Percentiles rank a stretch among this genome's conserved stretches.
phyloP scores from a whole-genome alignment of 2,113 vertebrate genomes.

The Junco hyemalis region DNA sequence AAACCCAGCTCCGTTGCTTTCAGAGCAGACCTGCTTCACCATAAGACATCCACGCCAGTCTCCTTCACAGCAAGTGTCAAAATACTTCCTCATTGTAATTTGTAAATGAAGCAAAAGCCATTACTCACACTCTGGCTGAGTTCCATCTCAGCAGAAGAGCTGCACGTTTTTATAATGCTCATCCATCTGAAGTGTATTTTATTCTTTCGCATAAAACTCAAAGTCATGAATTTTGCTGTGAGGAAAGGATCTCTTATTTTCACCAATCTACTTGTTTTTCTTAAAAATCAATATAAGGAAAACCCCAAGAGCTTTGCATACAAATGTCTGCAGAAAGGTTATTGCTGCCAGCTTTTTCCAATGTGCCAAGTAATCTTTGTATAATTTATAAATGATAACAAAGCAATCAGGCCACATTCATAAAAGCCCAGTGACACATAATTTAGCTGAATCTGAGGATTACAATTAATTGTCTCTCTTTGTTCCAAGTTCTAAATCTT shows the following conservation, averaged over 20 bases:
- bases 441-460: constrained; percentile 79
- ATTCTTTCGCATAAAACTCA: background rate
- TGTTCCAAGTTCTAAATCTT: constrained; percentile 88
- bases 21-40: background rate
- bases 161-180: background rate
- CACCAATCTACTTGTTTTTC: constrained; percentile 28
- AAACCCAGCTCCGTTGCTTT: background rate
- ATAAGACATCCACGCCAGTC: background rate
- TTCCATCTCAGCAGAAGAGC: background rate
- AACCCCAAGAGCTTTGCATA: constrained; percentile 41
- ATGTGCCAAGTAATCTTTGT: constrained; percentile 71
- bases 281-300: constrained; percentile 43
- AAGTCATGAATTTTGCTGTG: background rate
- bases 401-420: constrained; percentile 79
- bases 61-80: background rate
- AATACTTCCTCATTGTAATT: background rate
- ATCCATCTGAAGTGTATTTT: background rate
- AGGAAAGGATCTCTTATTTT: constrained; percentile 1
- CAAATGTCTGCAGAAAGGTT: constrained; percentile 59
- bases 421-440: constrained; percentile 78
- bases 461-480: constrained; percentile 89
- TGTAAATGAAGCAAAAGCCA: background rate
- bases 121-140: background rate
- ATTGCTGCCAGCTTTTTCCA: constrained; percentile 55
- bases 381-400: constrained; percentile 80